phyloP scores from a whole-genome alignment of 30 jellyfish, hydroid and myxozoan species.

The Cassiopea xamachana region DNA sequence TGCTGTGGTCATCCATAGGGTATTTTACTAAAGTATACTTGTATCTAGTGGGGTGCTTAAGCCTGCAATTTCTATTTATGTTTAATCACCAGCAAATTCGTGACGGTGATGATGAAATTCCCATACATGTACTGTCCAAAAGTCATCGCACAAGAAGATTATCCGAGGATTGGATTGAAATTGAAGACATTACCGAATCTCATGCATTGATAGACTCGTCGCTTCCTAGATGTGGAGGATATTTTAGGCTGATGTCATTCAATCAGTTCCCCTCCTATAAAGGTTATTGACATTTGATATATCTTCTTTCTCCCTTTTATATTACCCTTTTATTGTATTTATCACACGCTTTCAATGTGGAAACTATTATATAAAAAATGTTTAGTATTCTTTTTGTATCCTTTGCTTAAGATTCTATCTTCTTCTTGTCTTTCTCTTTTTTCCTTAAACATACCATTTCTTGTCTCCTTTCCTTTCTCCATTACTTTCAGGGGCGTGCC shows the following conservation, averaged over 20 bases:
- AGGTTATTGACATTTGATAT: not conserved
- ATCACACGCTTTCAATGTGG: too few relatives aligned
- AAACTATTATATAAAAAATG: too few relatives aligned
- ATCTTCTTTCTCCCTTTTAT: not conserved
- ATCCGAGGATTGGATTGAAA: slow-evolving; percentile 70
- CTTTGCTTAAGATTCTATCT: too few relatives aligned
- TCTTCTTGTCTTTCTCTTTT: too few relatives aligned
- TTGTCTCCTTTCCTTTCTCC: too few relatives aligned
- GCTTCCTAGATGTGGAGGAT: slow-evolving; percentile 67
- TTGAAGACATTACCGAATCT: slow-evolving; percentile 48
- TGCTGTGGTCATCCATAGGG: too few relatives aligned
- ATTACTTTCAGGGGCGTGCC: too few relatives aligned
- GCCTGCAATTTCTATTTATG: not conserved
- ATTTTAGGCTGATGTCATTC: slow-evolving; percentile 10
- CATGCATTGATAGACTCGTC: slow-evolving; percentile 22
- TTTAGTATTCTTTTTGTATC: too few relatives aligned
- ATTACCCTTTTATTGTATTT: too few relatives aligned
- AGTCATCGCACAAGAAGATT: slow-evolving; percentile 46
- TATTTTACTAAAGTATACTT: not conserved
- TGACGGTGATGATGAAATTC: slow-evolving; percentile 64
- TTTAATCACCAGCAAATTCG: slow-evolving; percentile 17
- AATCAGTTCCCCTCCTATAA: not conserved
- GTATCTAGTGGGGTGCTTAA: not conserved
- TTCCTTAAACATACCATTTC: too few relatives aligned
- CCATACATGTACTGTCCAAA: slow-evolving; percentile 56